Evolutionary conservation across 2,888 invertebrate species (phyloP), one percentile per base, ranked within the genome.

Genomic region (Stramonita haemastoma): DNA sequence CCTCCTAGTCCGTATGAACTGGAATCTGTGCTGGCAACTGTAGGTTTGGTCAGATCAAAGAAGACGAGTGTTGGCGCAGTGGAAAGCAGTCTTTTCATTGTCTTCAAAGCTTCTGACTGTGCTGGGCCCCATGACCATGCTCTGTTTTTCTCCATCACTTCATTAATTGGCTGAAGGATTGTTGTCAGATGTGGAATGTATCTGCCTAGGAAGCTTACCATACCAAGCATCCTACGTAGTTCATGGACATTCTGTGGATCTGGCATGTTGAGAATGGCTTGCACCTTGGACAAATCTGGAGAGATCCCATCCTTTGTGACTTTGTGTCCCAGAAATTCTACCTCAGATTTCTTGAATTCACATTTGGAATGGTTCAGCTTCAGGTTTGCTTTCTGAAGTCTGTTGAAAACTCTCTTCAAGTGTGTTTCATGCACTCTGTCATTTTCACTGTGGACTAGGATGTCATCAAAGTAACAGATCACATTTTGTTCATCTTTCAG

Each of bases 11-110:
- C 56, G n/a, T 84, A 84, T 11, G 56, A 56, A 15, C 84, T 84
- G 2, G 56, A 46, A 5, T 84, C 84, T 56, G 32, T n/a, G 34
- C 84, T 84, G n/a, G 56, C 84, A 17, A 29, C n/a, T 46, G 84
- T 84, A 95, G 81, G 66, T 84, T 57, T 77, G 29, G n/a, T 13
- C 13, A 34, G 81, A 70, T 90, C 83, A 29, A 87, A 56, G 26
- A 56, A 84, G 56, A 56, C 84, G 2, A 84, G 56, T n/a, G 56
- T 56, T 13, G 84, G 84, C 2, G 56, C n/a, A 0, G 46, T 29
- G 6, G 84, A n/a, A 8, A 84, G 34, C 26, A 26, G 26, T 17
- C 19, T 26, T 84, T 84, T 84, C 13, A 84, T 29, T 13, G 17
- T 34, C 4, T 17, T 29, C 11, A 84, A 17, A 26, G 56, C 56